Percentiles rank a stretch among this genome's conserved stretches.
These are phyloP conservation scores for Alviniconcha marisindica DNA, from an alignment of 1,140 invertebrate species.

Conservation along the genomic window DNA sequence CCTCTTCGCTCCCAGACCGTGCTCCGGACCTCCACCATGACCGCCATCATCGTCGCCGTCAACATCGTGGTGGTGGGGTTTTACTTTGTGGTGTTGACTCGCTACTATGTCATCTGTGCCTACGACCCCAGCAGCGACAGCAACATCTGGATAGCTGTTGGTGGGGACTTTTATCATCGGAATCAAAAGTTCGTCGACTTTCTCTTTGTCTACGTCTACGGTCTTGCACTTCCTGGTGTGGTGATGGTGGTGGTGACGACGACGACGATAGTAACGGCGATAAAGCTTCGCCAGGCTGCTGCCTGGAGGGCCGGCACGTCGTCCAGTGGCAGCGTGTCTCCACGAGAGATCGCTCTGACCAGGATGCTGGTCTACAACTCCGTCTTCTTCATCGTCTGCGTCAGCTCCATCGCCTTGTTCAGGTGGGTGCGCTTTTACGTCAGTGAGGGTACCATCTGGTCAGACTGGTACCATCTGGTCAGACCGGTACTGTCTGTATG, in stretches of 20 bases:
- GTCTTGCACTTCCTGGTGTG: neutral
- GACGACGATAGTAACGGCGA: neutral
- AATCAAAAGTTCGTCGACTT: conserved; percentile 4
- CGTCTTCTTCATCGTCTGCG: too few species aligned
- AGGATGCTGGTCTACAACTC: neutral
- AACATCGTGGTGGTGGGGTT: neutral
- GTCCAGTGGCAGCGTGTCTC: neutral
- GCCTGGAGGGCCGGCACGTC: neutral
- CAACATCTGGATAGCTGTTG: neutral
- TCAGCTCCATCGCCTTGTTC: neutral
- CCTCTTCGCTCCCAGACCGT: conserved; percentile 1
- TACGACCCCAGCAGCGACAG: neutral
- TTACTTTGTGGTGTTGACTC: neutral
- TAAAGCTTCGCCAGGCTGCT: conserved; percentile 8
- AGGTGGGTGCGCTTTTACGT: neutral
- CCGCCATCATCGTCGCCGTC: neutral
- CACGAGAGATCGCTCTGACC: neutral
- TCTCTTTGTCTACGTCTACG: neutral
- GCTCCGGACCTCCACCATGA: neutral
- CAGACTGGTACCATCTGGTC: too few species aligned
- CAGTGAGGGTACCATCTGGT: too few species aligned
- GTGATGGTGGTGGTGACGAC: neutral
- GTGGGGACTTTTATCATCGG: neutral
- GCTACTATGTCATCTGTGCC: neutral
- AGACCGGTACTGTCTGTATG: too few species aligned